Conservation (phyloP, 2,888 invertebrate species). For the Clanis bilineata region DNA sequence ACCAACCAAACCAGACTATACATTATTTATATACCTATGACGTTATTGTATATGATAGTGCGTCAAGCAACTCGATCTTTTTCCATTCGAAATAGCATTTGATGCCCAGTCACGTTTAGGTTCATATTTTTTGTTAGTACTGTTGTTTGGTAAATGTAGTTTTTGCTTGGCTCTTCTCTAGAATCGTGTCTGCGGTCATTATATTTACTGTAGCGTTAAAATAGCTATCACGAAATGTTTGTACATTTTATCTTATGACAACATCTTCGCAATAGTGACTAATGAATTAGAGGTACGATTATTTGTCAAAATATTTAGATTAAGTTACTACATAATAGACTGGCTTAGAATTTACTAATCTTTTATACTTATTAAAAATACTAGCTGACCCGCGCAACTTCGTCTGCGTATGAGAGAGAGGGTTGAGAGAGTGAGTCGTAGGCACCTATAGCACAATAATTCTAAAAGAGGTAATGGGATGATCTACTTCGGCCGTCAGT, state of each 20-base stretch:
- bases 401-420: too few species aligned
- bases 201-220: neutral
- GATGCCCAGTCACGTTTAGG: neutral
- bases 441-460: too few species aligned
- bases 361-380: too few species aligned
- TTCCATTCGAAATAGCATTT: neutral
- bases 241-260: neutral
- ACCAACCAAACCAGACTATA: neutral
- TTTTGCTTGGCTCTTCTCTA: conserved; percentile 1
- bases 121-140: neutral
- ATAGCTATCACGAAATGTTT: neutral
- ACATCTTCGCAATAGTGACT: neutral
- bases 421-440: too few species aligned
- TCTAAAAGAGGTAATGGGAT: too few species aligned
- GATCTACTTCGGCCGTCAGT: too few species aligned
- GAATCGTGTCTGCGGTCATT: neutral
- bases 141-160: neutral
- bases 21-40: neutral
- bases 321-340: too few species aligned
- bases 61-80: neutral
- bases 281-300: too few species aligned
- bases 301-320: too few species aligned
- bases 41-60: neutral
- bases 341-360: too few species aligned
- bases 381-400: too few species aligned